phyloP scores from a whole-genome alignment of 2,888 invertebrate species.

The Erebia palarica region DNA sequence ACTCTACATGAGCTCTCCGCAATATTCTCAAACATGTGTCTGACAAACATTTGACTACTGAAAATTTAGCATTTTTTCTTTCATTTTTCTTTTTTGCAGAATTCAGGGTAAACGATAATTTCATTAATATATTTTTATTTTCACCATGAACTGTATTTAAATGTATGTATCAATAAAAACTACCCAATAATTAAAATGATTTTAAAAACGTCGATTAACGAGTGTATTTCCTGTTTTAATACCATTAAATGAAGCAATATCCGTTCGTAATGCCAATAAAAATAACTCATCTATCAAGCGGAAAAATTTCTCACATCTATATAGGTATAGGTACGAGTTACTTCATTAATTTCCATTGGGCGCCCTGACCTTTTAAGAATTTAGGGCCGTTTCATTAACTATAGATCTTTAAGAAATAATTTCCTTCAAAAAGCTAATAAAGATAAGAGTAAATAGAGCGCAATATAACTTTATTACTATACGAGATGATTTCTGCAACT shows the following conservation, averaged over 20 bases:
- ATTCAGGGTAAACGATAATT: no score
- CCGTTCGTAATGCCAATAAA: slow-evolving; percentile 36
- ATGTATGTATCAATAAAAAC: background rate
- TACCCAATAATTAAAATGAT: slow-evolving; percentile 29
- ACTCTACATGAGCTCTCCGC: no score
- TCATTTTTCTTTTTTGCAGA: no score
- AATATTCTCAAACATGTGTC: no score
- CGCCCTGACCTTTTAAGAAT: background rate
- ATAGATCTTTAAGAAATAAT: background rate
- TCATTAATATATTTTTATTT: background rate
- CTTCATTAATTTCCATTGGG: slow-evolving; percentile 3
- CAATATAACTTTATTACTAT: no score
- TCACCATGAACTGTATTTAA: background rate
- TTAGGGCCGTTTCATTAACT: background rate
- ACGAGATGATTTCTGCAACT: background rate
- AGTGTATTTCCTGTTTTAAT: slow-evolving; percentile 44
- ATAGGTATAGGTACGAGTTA: background rate
- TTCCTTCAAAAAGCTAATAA: no score
- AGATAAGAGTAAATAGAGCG: no score
- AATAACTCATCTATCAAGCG: slow-evolving; percentile 17
- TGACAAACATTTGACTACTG: no score
- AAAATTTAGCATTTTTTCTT: no score
- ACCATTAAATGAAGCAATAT: slow-evolving; percentile 42
- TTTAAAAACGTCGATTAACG: slow-evolving; percentile 41
- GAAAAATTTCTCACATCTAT: slow-evolving; percentile 3